Evolutionary conservation across 2,797 vertebrate species (phyloP), one percentile per base, ranked within the genome.

Genomic region (Gambelia wislizenii): DNA sequence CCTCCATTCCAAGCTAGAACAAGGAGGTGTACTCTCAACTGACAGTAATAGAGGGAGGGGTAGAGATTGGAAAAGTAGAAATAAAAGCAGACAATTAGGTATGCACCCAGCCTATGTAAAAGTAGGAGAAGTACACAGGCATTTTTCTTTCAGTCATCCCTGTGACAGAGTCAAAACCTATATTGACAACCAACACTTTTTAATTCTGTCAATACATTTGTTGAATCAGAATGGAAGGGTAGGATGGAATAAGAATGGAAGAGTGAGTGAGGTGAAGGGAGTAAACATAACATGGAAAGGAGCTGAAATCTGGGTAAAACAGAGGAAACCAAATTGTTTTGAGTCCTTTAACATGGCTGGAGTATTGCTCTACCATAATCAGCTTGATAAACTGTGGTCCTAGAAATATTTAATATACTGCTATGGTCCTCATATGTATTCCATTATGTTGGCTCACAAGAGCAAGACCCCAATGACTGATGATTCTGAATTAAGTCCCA

Each of bases 1-100:
- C 59, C 22, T 69, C 76, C 89, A 47, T 87, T 87, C 69, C 77
- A 87, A 84, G 72, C 56, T 87, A 85, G 33, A 86, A 89, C 54
- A 90, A 91, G 87, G 87, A 5, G 30, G 30, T 12, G 36, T 30
- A 56, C 83, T 84, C 88, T 92, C 74, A 39, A 70, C 1, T 56
- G 64, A 87, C 47, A 91, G 67, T 0, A 10, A 74, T 54, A 89
- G 61, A 84, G 2, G 44, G 83, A 78, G 10, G 64, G 42, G 33
- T 0, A n/a, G 69, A 39, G n/a, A 49, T 36, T 77, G 36, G 12
- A 69, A 13, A 20, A 36, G 56, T 80, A 83, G 83, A 94, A 90
- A 67, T 81, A 18, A 14, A 84, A 54, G 47, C 91, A 77, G 86
- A 91, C 75, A 89, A 72, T 12, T 52, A 88, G 67, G 47, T 70